Conservation (phyloP, 2,888 invertebrate genomes). For the Ernsta delagoae region DNA sequence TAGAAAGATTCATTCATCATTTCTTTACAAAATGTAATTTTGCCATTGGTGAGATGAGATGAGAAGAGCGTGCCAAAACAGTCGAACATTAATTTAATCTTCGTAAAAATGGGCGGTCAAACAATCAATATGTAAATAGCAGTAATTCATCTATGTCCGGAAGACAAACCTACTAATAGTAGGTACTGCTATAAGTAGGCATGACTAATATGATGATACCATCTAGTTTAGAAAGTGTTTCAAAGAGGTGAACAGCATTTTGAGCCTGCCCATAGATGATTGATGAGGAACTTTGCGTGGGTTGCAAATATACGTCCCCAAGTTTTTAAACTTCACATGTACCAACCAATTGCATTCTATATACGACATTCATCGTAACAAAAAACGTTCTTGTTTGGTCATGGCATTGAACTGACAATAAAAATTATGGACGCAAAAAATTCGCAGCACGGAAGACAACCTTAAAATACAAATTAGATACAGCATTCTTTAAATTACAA, state of each 20-base stretch:
- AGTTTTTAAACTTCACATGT: slow-evolving; percentile 53
- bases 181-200: slow-evolving; percentile 50
- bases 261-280: slow-evolving; percentile 64
- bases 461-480: slow-evolving; percentile 10
- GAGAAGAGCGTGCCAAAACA: slow-evolving; percentile 11
- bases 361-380: slow-evolving; percentile 18
- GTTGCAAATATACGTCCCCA: slow-evolving; percentile 62
- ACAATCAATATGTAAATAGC: slow-evolving; percentile 26
- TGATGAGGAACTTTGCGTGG: slow-evolving; percentile 72
- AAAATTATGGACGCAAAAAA: slow-evolving; percentile 26
- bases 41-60: background rate
- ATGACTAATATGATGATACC: slow-evolving; percentile 54
- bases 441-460: slow-evolving; percentile 17
- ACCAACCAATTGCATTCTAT: slow-evolving; percentile 49
- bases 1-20: background rate
- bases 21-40: slow-evolving; percentile 2
- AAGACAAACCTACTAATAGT: slow-evolving; percentile 28
- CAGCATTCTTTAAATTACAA: slow-evolving; percentile 27
- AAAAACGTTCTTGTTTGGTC: slow-evolving; percentile 28
- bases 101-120: slow-evolving; percentile 19
- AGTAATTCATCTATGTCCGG: slow-evolving; percentile 34
- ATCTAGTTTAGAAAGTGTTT: slow-evolving; percentile 63
- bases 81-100: slow-evolving; percentile 9
- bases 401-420: slow-evolving; percentile 32
- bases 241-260: slow-evolving; percentile 57